phyloP scores from a whole-genome alignment of 2,888 invertebrate genomes.

The Andrena bucephala region DNA sequence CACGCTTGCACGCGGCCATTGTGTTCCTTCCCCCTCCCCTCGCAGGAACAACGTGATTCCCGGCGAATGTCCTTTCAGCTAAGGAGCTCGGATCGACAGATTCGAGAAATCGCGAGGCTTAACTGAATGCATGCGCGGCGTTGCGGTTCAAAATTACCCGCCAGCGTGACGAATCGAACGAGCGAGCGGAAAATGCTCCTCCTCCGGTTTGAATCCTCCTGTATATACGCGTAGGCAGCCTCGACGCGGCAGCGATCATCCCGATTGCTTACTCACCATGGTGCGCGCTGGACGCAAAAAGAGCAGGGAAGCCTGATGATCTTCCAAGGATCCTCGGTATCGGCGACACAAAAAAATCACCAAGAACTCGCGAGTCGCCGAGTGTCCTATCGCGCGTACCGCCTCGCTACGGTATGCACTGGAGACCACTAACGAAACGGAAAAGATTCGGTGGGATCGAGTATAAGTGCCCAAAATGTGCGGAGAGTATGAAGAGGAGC shows the following conservation, averaged over 20 bases:
- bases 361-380: neutral
- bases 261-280: conserved; percentile 40
- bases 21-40: neutral
- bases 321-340: conserved; percentile 23
- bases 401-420: neutral
- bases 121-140: neutral
- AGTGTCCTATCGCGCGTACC: neutral
- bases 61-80: conserved; percentile 3
- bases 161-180: neutral
- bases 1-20: conserved; percentile 22
- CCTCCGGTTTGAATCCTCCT: neutral
- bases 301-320: neutral
- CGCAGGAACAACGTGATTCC: conserved; percentile 7
- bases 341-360: conserved; percentile 14
- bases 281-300: neutral
- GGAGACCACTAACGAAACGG: too few species aligned
- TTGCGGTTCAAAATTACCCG: conserved; percentile 23
- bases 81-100: neutral
- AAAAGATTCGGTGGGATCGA: neutral
- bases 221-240: neutral
- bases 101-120: neutral
- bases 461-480: too few species aligned
- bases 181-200: too few species aligned
- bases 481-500: neutral
- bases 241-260: neutral